Evolutionary conservation across 2,888 invertebrate genomes (phyloP).

Genomic region (Hydroisotoma schaefferi): DNA sequence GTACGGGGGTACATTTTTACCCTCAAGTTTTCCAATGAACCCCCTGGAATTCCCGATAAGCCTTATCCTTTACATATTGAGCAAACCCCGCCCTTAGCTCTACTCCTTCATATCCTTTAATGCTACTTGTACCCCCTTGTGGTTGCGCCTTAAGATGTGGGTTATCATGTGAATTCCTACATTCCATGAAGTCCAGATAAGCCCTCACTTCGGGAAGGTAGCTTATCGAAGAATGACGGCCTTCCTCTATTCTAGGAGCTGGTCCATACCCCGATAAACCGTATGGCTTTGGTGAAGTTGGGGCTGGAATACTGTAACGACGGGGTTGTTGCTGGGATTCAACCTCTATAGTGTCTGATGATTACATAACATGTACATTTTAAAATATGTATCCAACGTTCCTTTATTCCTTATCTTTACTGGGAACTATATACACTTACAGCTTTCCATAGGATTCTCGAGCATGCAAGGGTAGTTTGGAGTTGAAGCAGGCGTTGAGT

Average conservation of each 20-base stretch:
- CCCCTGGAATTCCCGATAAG: too few species aligned
- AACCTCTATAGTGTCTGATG: not conserved
- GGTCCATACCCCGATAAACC: constrained; percentile 18
- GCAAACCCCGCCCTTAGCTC: too few species aligned
- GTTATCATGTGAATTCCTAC: constrained; percentile 7
- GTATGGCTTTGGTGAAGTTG: constrained; percentile 34
- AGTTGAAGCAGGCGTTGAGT: constrained; percentile 23
- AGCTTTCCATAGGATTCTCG: constrained; percentile 30
- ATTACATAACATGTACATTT: too few species aligned
- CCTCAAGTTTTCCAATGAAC: too few species aligned
- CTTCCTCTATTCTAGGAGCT: constrained; percentile 18
- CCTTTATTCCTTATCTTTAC: not conserved
- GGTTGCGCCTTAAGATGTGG: not conserved
- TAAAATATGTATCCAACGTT: too few species aligned
- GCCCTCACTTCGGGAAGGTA: constrained; percentile 35
- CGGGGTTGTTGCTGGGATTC: constrained; percentile 15
- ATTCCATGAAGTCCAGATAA: constrained; percentile 33
- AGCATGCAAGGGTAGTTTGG: constrained; percentile 21
- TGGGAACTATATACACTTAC: constrained; percentile 15
- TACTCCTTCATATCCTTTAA: not conserved
- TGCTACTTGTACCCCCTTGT: too few species aligned
- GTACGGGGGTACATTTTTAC: too few species aligned
- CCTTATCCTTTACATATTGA: too few species aligned
- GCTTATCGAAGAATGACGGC: constrained; percentile 35
- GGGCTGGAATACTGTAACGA: constrained; percentile 32